phyloP scores from a whole-genome alignment of 2,113 vertebrate species.

The Rhombomys opimus region DNA sequence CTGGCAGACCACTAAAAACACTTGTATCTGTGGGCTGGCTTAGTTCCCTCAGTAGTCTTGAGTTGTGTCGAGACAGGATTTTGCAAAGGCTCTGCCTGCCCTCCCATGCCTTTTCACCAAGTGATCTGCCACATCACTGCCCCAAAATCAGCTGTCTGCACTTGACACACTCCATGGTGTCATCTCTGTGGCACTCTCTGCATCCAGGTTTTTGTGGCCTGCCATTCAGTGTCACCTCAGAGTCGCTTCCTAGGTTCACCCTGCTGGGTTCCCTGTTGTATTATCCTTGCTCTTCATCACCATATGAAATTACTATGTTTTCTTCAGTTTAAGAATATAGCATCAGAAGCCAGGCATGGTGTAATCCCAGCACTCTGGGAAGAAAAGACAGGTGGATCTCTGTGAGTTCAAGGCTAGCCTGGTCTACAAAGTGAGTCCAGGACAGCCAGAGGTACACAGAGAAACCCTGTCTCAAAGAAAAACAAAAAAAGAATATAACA shows the following conservation, averaged over 20 bases:
- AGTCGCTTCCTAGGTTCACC: not conserved
- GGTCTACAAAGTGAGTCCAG: not conserved
- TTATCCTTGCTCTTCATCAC: not conserved
- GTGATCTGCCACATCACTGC: not conserved
- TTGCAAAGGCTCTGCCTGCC: not conserved
- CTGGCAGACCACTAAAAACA: not conserved
- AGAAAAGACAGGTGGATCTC: not conserved
- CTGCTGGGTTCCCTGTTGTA: not conserved
- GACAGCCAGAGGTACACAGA: not conserved
- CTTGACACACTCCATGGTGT: not conserved
- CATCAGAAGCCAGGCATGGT: not conserved
- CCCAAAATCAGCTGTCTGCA: not conserved
- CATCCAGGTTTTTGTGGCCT: not conserved
- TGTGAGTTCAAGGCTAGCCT: not conserved
- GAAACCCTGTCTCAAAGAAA: not conserved
- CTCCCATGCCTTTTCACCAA: not conserved
- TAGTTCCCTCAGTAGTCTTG: not conserved
- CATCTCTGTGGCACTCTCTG: not conserved
- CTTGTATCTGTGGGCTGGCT: not conserved
- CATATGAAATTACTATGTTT: not conserved
- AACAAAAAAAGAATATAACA: not conserved
- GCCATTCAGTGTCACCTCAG: not conserved
- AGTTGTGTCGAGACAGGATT: not conserved
- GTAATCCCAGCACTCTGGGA: not conserved
- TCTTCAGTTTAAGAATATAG: not conserved